Evolutionary conservation across 1,140 invertebrate species (phyloP), one percentile per base, ranked within the genome.

Genomic region (Pogonomyrmex barbatus): DNA sequence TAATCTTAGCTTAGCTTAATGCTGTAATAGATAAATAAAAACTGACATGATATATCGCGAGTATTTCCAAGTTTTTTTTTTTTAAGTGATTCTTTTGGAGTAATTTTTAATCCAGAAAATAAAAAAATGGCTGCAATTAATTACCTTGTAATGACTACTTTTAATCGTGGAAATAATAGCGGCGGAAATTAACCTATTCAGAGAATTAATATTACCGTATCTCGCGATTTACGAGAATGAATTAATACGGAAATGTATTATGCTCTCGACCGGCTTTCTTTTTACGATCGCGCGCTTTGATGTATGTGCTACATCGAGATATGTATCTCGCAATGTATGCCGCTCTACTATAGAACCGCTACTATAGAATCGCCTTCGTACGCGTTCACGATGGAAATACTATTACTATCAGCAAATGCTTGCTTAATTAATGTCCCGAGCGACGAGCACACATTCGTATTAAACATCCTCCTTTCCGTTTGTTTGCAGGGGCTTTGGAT

Each of bases 401-500:
- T 42, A 83, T 83, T 83, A 75, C 30, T 73, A 71, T 82, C 39
- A 73, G 79, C 52, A 71, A 60, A 30, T 60, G 68, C 79, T 73
- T 75, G 79, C 54, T 75, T 73, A 58, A 75, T 83, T 83, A 75
- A 60, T 50, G 56, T 83, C 42, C 54, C 54, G 54, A 73, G 36
- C 42, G n/a, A 52, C 79, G 14, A 14, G 54, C 30, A 47, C 30
- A 60, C 45, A 73, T 39, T 73, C 68, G 60, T 50, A 60, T 50
- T 73, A 60, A 83, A 62, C 54, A 71, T 83, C 47, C 33, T 93
- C 62, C 92, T 94, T 95, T 95, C 24, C 94, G 93, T 96, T 93
- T 96, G 94, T 98, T 83, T 98, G 89, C 97, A 99, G 99, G 96
- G 98, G 99, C 93, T 99, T 99, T 95, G 99, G 99, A 94, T 99